These are phyloP conservation scores for Kradibia gibbosae DNA, from an alignment of 1,140 invertebrate species.

Conservation along the genomic window DNA sequence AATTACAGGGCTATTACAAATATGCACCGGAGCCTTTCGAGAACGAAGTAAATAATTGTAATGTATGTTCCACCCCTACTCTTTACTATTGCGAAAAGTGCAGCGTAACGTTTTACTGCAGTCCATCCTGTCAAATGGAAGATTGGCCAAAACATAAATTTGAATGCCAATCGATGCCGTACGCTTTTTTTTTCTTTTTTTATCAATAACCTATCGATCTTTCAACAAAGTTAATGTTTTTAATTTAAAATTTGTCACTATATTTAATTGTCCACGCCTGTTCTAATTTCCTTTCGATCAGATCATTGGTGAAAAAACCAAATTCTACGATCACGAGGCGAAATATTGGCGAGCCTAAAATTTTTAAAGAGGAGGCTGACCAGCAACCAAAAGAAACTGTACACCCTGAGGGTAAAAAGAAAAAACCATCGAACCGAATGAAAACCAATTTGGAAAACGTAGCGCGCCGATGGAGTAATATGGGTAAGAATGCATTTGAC, in stretches of 20 bases:
- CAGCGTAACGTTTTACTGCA: slow-evolving; percentile 60
- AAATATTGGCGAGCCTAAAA: not conserved
- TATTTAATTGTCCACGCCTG: not conserved
- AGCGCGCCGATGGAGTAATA: not conserved
- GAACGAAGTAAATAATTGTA: slow-evolving; percentile 55
- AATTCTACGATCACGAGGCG: not conserved
- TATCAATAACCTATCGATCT: not conserved
- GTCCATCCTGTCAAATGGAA: slow-evolving; percentile 56
- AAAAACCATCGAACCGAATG: not conserved
- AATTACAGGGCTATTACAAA: slow-evolving; percentile 59
- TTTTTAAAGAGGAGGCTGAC: not conserved
- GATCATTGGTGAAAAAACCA: slow-evolving; percentile 25
- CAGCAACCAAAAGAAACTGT: not conserved
- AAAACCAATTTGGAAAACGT: no score
- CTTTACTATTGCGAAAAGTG: slow-evolving; percentile 60
- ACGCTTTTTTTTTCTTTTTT: no score
- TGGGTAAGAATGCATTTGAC: not conserved
- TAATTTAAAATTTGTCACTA: not conserved
- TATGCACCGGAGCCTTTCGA: slow-evolving; percentile 53
- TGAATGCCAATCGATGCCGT: slow-evolving; percentile 61
- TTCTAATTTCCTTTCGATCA: not conserved
- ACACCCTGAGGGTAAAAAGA: not conserved
- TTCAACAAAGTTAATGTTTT: not conserved
- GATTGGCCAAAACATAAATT: slow-evolving; percentile 64
- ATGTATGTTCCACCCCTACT: slow-evolving; percentile 55